A percentile compares a stretch with the other conserved stretches of the same genome.
Conservation (phyloP, 2,113 vertebrate genomes). For the Mobula birostris region DNA sequence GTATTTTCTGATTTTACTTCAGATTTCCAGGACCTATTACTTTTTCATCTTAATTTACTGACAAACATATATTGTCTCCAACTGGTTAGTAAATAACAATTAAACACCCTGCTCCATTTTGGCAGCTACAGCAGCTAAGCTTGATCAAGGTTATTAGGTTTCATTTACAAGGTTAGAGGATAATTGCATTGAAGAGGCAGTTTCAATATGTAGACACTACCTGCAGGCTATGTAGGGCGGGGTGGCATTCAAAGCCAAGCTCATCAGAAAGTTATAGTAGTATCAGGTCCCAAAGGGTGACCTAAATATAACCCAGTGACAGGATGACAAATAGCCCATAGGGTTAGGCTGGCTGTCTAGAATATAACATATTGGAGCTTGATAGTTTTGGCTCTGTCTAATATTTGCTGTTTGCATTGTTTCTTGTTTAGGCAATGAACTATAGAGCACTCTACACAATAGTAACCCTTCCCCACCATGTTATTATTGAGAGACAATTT, state of each 20-base stretch:
- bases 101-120: too few species aligned
- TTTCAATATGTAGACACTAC: not conserved
- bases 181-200: not conserved
- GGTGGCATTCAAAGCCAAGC: not conserved
- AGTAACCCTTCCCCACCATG: not conserved
- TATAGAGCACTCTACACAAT: not conserved
- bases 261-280: not conserved
- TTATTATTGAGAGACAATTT: not conserved
- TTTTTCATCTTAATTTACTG: too few species aligned
- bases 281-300: not conserved
- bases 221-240: slow-evolving; percentile 7
- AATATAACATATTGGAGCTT: not conserved
- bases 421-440: not conserved
- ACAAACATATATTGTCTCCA: not conserved
- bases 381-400: not conserved
- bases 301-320: not conserved
- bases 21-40: too few species aligned
- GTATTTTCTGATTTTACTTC: too few species aligned
- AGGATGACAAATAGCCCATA: not conserved
- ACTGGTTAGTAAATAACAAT: not conserved
- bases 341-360: not conserved
- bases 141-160: slow-evolving; percentile 3
- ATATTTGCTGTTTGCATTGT: not conserved
- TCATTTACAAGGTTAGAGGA: slow-evolving; percentile 3
- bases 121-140: not conserved